Evolutionary conservation across 2,888 invertebrate genomes (phyloP), one percentile per base, ranked within the genome.

Genomic region (Synanthedon tipuliformis): DNA sequence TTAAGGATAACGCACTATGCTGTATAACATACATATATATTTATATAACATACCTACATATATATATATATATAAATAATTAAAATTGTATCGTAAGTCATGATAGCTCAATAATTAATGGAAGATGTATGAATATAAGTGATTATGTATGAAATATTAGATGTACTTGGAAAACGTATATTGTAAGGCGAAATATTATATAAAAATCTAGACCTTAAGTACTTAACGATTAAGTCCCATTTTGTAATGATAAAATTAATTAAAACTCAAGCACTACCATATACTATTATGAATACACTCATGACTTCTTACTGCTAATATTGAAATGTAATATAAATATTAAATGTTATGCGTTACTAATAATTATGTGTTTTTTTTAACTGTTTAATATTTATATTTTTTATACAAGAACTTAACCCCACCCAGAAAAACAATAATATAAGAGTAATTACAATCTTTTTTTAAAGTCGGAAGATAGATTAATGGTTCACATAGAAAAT

Each of bases 281-380:
- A 62, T 81, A 86, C 72, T 85, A 34, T 73, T 82, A 84, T 81
- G 81, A 78, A 79, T 82, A 84, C 87, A 87, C 85, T 82, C 82
- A 85, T 84, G 76, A 81, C 76, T 85, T 86, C 86, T 86, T 79
- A 85, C 73, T 71, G 86, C 86, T 88, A 88, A 84, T 81, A 88
- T 82, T 87, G 82, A 82, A 88, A 84, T 88, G 88, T 88, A 88
- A 80, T 88, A 88, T 88, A 86, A 88, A 86, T 86, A 88, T 87
- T 89, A 88, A 88, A 90, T 90, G 90, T 90, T 90, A 90, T 89
- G 90, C 90, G 90, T 90, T 90, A 90, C 90, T 89, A 89, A 90
- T 90, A 90, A 73, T 74, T 50, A 52, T 40, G 16, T 54, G 71
- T 54, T 83, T 85, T 57, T 62, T 45, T 45, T 45, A 2, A 45